Evolutionary conservation across 2,888 invertebrate species (phyloP), one percentile per base, ranked within the genome.

Genomic region (Heteropelma amictum): DNA sequence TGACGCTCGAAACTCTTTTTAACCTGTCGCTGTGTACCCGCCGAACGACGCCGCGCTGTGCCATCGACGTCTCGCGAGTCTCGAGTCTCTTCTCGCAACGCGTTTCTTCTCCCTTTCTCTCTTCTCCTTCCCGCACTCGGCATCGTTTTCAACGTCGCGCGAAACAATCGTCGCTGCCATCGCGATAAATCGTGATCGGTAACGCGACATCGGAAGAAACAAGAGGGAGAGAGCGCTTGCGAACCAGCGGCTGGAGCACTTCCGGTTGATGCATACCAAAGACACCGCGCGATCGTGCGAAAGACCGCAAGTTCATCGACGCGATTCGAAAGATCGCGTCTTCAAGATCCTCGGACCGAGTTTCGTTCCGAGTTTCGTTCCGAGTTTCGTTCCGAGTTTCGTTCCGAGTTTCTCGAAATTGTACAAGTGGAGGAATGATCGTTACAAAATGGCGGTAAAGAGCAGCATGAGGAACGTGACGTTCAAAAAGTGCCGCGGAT

Each of bases 1-100:
- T 70, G 68, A 75, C 64, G 72, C 64, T 74, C 71, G 61, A 78
- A 78, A 56, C 51, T n/a, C n/a, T 53, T 75, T 79, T 73, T 67
- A 73, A 77, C 72, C 79, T 67, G 68, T 69, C 65, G 75, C n/a
- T n/a, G n/a, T n/a, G n/a, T 64, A 49, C 40, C 17, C 60, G 35
- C 60, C 12, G n/a, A 30, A 23, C 19, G 10, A 8, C 3, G 42
- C 14, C 53, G 21, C 2, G 30, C 12, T 17, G 63, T 56, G 56
- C 45, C 4, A 33, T 10, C 38, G 14, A 1, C 21, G 38, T 38
- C 10, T 26, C 45, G 12, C 45, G 45, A 19, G 45, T 58, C 17
- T 14, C 30, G 12, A n/a, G n/a, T 33, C 17, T 45, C 5, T 21
- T 38, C 17, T 17, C n/a, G 10, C 3, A 8, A 5, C 1, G 14